Percentiles rank a stretch among this genome's conserved stretches.
Conservation (phyloP, 2,113 vertebrate species). For the Bothrops jararaca region DNA sequence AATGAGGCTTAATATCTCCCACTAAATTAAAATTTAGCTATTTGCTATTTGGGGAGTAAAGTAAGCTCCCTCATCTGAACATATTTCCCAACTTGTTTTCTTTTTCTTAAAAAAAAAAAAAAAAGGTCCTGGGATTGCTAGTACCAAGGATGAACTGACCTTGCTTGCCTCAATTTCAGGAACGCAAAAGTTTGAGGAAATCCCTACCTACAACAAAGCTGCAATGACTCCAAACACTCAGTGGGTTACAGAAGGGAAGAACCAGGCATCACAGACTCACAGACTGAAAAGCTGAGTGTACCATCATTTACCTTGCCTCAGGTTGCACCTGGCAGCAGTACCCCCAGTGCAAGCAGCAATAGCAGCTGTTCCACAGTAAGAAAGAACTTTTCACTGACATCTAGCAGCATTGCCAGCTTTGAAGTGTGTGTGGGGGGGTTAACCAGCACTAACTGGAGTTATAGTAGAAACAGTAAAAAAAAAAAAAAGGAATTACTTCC, state of each 20-base stretch:
- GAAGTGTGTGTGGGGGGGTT: not conserved
- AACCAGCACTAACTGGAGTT: not conserved
- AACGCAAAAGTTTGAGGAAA: slow-evolving; percentile 76
- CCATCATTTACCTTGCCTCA: slow-evolving; percentile 79
- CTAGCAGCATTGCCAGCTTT: rapidly evolving
- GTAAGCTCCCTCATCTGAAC: not conserved
- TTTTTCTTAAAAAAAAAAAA: slow-evolving; percentile 19
- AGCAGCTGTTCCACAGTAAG: slow-evolving; percentile 93
- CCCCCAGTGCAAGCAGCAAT: slow-evolving; percentile 83
- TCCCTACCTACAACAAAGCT: slow-evolving; percentile 68
- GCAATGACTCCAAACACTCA: slow-evolving; percentile 72
- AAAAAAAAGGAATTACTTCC: not conserved
- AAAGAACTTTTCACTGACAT: not conserved
- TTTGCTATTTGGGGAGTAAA: not conserved
- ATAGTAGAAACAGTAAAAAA: not conserved
- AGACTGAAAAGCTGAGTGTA: slow-evolving; percentile 67
- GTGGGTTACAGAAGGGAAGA: slow-evolving; percentile 76
- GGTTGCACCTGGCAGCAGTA: slow-evolving; percentile 75
- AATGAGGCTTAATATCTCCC: slow-evolving; percentile 44
- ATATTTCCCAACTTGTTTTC: not conserved
- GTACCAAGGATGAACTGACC: slow-evolving; percentile 35
- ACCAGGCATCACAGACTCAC: slow-evolving; percentile 50
- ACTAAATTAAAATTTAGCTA: slow-evolving; percentile 30
- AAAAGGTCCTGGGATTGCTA: slow-evolving; percentile 27
- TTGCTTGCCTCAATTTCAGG: slow-evolving; percentile 65